Percentiles rank a stretch among this genome's conserved stretches.
These are phyloP conservation scores for Myotis myotis DNA, from an alignment of 2,797 vertebrate genomes.

Conservation along the genomic window DNA sequence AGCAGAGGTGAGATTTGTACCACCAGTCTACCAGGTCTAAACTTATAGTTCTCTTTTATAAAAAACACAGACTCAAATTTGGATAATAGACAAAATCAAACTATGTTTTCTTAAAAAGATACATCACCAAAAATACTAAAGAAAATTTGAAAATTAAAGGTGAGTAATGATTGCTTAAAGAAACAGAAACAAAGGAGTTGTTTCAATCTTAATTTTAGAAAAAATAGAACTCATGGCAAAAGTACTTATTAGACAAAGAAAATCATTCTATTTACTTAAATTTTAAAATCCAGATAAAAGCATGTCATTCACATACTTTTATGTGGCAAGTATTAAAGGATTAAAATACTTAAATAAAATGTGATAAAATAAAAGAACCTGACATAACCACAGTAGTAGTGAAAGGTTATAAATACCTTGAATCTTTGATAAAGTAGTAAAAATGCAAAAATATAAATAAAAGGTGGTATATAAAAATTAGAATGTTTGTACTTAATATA, in stretches of 20 bases:
- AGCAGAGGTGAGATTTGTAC: neutral
- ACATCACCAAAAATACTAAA: neutral
- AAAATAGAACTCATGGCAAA: neutral
- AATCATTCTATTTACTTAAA: neutral
- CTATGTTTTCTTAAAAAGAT: neutral
- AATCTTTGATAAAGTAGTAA: neutral
- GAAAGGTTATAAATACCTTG: neutral
- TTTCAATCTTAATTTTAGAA: neutral
- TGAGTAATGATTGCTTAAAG: neutral
- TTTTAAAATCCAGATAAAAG: neutral
- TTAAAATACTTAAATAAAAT: neutral
- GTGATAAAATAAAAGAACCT: neutral
- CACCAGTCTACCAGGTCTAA: neutral
- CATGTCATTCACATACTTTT: neutral
- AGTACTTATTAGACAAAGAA: neutral
- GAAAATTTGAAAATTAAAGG: neutral
- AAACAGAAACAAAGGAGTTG: neutral
- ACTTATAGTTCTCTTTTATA: neutral
- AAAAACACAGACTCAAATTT: neutral
- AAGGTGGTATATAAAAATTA: neutral
- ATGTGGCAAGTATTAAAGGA: neutral
- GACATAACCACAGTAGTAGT: neutral
- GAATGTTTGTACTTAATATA: neutral
- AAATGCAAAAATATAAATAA: conserved; percentile 3
- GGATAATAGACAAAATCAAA: neutral